phyloP scores from a whole-genome alignment of 2,113 vertebrate species.

The Tychaedon coryphoeus region DNA sequence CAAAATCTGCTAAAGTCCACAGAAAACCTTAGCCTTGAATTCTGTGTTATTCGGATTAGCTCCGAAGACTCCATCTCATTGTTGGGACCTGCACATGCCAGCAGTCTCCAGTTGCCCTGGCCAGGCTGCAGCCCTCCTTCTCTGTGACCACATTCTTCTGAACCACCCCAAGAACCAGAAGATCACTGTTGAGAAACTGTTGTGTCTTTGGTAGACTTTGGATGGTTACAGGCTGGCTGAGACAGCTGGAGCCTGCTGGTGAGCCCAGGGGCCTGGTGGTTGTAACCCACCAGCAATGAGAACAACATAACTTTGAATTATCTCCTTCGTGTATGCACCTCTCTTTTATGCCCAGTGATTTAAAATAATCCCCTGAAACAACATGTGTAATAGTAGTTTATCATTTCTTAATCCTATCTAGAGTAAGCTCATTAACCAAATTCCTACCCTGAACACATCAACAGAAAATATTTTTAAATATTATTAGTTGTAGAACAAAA shows the following conservation, averaged over 20 bases:
- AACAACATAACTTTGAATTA: not conserved
- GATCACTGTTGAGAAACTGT: accelerated
- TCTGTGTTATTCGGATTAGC: not conserved
- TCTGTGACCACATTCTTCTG: not conserved
- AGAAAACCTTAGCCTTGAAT: not conserved
- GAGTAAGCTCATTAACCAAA: not conserved
- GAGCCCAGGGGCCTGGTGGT: not conserved
- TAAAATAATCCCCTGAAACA: not conserved
- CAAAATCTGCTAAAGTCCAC: not conserved
- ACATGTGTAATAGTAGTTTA: not conserved
- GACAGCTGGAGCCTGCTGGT: not conserved
- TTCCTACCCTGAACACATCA: not conserved
- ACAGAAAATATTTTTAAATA: not conserved
- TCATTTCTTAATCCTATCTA: not conserved
- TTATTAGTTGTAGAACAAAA: not conserved
- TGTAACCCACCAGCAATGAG: not conserved
- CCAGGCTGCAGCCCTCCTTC: not conserved
- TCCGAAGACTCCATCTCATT: not conserved
- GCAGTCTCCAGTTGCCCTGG: not conserved
- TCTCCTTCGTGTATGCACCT: too few relatives aligned
- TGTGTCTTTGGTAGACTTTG: not conserved
- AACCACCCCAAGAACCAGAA: accelerated
- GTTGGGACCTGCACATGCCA: accelerated
- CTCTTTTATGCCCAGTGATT: not conserved
- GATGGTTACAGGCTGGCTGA: not conserved